These are phyloP conservation scores for Sorex maritimensis DNA, from an alignment of 2,797 vertebrate genomes.

Conservation along the genomic window DNA sequence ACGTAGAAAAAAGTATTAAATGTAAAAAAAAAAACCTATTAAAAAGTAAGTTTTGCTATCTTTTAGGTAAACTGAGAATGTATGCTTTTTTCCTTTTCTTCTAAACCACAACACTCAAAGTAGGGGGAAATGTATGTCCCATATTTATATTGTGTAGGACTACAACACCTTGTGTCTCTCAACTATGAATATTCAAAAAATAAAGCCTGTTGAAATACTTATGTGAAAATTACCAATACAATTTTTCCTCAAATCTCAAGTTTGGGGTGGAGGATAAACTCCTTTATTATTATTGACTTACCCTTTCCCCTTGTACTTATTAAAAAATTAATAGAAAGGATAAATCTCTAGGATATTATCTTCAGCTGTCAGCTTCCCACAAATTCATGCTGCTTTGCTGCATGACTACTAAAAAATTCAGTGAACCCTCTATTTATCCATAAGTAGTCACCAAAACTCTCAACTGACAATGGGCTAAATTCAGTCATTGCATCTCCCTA, in stretches of 20 bases:
- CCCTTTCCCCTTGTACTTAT: slow-evolving; percentile 22
- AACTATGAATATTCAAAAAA: slow-evolving; percentile 46
- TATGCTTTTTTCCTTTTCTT: neutral
- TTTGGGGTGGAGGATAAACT: slow-evolving; percentile 27
- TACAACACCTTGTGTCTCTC: neutral
- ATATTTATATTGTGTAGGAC: slow-evolving; percentile 17
- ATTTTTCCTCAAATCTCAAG: slow-evolving; percentile 47
- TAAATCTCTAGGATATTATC: neutral
- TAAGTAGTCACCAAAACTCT: neutral
- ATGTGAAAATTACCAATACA: slow-evolving; percentile 20
- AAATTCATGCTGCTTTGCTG: neutral
- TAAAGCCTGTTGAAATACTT: neutral
- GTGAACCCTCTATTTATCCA: neutral
- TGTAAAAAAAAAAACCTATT: slow-evolving; percentile 76
- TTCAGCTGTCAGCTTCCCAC: neutral
- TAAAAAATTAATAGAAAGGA: slow-evolving; percentile 40
- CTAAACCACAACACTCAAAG: slow-evolving; percentile 31
- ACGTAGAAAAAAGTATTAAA: slow-evolving; percentile 43
- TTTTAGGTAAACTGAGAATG: slow-evolving; percentile 81
- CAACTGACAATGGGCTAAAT: neutral
- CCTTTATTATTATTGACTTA: slow-evolving; percentile 27
- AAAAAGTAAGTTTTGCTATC: slow-evolving; percentile 85
- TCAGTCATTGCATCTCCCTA: neutral
- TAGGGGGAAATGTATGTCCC: slow-evolving; percentile 39
- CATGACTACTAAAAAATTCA: neutral